A percentile compares a stretch with the other conserved stretches of the same genome.
Conservation (phyloP, 2,113 vertebrate genomes). For the Chaenocephalus aceratus region DNA sequence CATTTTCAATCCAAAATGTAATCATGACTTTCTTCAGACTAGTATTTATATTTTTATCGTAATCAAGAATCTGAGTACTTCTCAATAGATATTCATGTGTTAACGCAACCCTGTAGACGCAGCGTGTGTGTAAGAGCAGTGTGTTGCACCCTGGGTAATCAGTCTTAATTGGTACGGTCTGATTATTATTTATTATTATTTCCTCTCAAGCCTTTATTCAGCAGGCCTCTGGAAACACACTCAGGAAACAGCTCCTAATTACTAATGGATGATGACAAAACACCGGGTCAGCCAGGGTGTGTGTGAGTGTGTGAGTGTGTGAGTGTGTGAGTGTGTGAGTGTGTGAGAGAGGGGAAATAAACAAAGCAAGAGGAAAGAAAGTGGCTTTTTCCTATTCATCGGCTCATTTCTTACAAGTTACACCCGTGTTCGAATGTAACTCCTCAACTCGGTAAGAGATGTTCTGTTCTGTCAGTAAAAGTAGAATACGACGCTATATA, state of each 20-base stretch:
- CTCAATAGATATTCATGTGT: conserved; percentile 24
- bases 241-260: conserved; percentile 76
- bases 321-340: conserved; percentile 10
- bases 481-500: too few relatives aligned
- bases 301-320: conserved; percentile 5
- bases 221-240: conserved; percentile 65
- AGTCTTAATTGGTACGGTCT: conserved; percentile 70
- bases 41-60: too few relatives aligned
- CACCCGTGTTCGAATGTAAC: not conserved
- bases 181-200: conserved; percentile 82
- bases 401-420: conserved; percentile 20
- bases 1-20: too few relatives aligned
- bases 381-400: conserved; percentile 32
- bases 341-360: conserved; percentile 18
- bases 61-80: too few relatives aligned
- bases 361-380: conserved; percentile 34
- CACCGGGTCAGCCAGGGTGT: conserved; percentile 58
- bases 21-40: too few relatives aligned
- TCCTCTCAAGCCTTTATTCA: conserved; percentile 71
- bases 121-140: conserved; percentile 32
- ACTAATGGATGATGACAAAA: conserved; percentile 76
- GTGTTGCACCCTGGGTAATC: conserved; percentile 58
- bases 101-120: not conserved
- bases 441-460: not conserved
- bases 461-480: too few relatives aligned